Evolutionary conservation across 2,797 vertebrate genomes (phyloP), one percentile per base, ranked within the genome.

Genomic region (Helostoma temminkii): DNA sequence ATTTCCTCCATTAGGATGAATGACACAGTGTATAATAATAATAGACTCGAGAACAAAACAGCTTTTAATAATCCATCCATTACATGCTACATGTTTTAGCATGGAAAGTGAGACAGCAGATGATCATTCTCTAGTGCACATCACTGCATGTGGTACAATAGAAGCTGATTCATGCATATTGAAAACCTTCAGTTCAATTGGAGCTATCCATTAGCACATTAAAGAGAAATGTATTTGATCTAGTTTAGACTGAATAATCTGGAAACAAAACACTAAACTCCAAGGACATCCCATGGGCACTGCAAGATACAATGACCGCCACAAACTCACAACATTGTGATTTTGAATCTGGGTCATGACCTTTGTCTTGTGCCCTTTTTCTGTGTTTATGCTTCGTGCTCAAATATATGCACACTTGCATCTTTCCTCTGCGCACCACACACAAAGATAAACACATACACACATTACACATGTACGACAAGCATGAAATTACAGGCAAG

Each of bases 141-240:
- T 71, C 71, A 74, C 72, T 41, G 82, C 67, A 45, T 77, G 61
- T 49, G 57, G 62, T 76, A 88, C 82, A 92, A 91, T 88, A 84
- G 83, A 69, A 69, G 63, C 78, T 63, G 55, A 75, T 81, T 88
- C 89, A 94, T 92, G 85, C 86, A 92, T 91, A 91, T 87, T 92
- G 88, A 92, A 85, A 52, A 62, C 41, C 65, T 68, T 71, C 46
- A 76, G 66, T 73, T 70, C 83, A 85, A 83, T 69, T 75, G 46
- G 63, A 84, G 57, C 26, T 69, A 64, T 3, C 85, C 88, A 94
- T 95, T 92, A 93, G 91, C 91, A 94, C 92, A 89, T 91, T 88
- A 93, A 93, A 94, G 92, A 79, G 72, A 90, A 84, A 62, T 47
- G 76, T 76, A 88, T 94, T 92, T 93, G 90, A 93, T 93, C 77